These are phyloP conservation scores for Dascillus cervinus DNA, from an alignment of 2,888 invertebrate genomes.

Conservation along the genomic window DNA sequence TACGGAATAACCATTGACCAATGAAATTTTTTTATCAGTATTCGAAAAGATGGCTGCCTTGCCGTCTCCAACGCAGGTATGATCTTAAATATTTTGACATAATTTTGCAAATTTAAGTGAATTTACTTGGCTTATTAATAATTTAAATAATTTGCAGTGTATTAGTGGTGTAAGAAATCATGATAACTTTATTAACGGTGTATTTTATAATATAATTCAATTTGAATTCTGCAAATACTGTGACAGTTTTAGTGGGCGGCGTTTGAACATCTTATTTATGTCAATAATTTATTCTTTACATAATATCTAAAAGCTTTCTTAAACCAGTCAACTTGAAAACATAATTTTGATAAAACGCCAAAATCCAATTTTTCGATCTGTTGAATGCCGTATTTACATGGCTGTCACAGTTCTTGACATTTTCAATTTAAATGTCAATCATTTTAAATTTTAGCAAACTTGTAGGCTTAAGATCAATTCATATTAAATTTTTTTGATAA, in stretches of 20 bases:
- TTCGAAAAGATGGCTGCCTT: slow-evolving; percentile 71
- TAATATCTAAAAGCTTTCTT: no score
- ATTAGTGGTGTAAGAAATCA: no score
- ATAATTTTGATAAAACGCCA: no score
- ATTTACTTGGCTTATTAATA: slow-evolving; percentile 2
- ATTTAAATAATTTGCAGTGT: neutral
- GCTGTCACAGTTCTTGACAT: slow-evolving; percentile 11
- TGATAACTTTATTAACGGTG: no score
- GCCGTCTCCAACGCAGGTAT: slow-evolving; percentile 81
- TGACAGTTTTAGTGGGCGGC: slow-evolving; percentile 34
- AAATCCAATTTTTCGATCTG: no score
- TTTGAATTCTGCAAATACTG: no score
- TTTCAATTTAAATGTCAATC: no score
- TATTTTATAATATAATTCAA: no score
- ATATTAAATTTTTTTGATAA: no score
- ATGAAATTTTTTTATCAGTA: slow-evolving; percentile 32
- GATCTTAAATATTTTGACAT: slow-evolving; percentile 31
- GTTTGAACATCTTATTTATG: slow-evolving; percentile 23
- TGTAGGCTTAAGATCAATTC: no score
- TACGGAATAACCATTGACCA: slow-evolving; percentile 26
- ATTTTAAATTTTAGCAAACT: no score
- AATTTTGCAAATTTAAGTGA: slow-evolving; percentile 20
- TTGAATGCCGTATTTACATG: slow-evolving; percentile 8
- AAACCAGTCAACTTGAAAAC: no score
- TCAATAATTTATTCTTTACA: slow-evolving; percentile 18